Conservation (phyloP, 1,140 invertebrate genomes). For the Carposina sasakii region DNA sequence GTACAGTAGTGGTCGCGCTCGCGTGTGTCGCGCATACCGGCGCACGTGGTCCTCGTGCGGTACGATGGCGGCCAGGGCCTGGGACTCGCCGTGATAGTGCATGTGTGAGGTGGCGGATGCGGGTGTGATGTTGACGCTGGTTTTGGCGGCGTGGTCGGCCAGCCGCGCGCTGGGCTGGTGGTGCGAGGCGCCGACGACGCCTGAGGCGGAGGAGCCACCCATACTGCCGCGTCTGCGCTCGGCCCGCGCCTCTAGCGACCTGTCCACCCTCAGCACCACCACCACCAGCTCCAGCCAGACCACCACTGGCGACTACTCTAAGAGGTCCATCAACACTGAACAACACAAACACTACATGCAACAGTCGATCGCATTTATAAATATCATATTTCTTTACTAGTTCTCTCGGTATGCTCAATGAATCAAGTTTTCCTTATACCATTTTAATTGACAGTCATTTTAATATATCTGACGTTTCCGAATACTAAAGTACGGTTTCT, state of each 20-base stretch:
- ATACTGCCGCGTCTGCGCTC: slow-evolving; percentile 71
- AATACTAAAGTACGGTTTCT: no score
- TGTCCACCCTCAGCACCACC: slow-evolving; percentile 64
- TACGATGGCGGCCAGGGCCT: background rate
- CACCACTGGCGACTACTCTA: slow-evolving; percentile 52
- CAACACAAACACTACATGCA: no score
- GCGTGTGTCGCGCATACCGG: slow-evolving; percentile 40
- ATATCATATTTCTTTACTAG: no score
- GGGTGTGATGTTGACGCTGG: slow-evolving; percentile 52
- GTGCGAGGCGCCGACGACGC: slow-evolving; percentile 42
- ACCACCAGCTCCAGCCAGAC: slow-evolving; percentile 65
- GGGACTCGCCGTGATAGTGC: slow-evolving; percentile 28
- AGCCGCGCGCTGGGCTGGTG: slow-evolving; percentile 61
- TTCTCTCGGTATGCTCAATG: no score
- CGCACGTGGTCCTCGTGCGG: slow-evolving; percentile 39
- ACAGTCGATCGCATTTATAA: no score
- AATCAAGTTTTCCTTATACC: no score
- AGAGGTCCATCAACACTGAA: slow-evolving; percentile 68
- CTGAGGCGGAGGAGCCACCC: slow-evolving; percentile 57
- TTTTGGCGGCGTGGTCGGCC: slow-evolving; percentile 60
- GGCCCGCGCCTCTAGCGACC: slow-evolving; percentile 74
- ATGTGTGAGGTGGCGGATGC: slow-evolving; percentile 45
- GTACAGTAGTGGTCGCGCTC: slow-evolving; percentile 44
- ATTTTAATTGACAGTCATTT: no score
- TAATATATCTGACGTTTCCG: no score